Conservation (phyloP, 2,888 invertebrate species). For the Drosophila histrio region DNA sequence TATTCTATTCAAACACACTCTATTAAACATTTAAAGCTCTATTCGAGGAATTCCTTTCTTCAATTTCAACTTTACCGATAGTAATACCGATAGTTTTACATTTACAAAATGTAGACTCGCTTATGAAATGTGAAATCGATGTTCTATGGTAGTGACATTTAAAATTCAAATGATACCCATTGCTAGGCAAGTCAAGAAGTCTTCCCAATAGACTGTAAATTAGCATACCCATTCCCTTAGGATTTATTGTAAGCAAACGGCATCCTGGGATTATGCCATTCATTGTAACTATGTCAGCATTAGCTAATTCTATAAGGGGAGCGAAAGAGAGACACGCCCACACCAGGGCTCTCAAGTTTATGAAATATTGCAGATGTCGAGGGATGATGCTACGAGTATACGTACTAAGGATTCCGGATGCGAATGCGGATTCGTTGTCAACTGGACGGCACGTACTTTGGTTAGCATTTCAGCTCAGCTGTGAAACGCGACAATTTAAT, state of each 20-base stretch:
- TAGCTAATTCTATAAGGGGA: slow-evolving; percentile 62
- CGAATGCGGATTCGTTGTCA: slow-evolving; percentile 26
- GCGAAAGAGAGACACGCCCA: slow-evolving; percentile 2
- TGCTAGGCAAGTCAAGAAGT: background rate
- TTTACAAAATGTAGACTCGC: background rate
- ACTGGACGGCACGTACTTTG: slow-evolving; percentile 65
- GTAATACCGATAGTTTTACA: background rate
- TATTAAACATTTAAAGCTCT: too few relatives aligned
- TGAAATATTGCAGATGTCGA: slow-evolving; percentile 62
- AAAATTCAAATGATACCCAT: background rate
- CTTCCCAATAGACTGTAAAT: background rate
- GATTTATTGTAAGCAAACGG: slow-evolving; percentile 55
- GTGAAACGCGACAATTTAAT: slow-evolving; percentile 76
- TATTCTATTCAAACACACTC: too few relatives aligned
- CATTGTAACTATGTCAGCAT: slow-evolving; percentile 64
- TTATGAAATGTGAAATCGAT: background rate
- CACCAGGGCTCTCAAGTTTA: slow-evolving; percentile 44
- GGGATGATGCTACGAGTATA: background rate
- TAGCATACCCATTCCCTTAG: background rate
- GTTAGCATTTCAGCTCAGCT: slow-evolving; percentile 78
- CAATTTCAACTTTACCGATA: too few relatives aligned
- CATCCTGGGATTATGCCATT: slow-evolving; percentile 60
- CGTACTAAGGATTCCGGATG: slow-evolving; percentile 7
- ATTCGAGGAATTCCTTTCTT: too few relatives aligned
- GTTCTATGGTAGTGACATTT: background rate